Base-by-base conservation (phyloP, 30 jellyfish, hydroid and myxozoan genomes). In the Pseudorhiza aurosa region DNA sequence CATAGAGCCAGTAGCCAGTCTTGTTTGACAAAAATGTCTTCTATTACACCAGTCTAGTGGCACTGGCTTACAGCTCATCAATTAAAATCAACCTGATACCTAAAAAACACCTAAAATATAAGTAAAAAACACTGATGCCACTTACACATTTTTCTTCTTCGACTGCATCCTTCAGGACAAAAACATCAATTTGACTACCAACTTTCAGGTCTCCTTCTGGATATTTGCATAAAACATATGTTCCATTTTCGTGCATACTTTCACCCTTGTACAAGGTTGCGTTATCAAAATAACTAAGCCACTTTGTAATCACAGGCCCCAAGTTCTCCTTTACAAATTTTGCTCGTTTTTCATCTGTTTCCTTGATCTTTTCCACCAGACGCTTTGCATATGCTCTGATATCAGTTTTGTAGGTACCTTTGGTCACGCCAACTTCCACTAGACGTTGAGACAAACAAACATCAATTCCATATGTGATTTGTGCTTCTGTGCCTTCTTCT, bases 111-210 rank as follows among this genome's bases (percentile, higher is more conserved):
- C n/a, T 3, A 3, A 49, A 14, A 14, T 15, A 2, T 12, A 2
- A 15, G 63, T 49, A 49, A n/a, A 49, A 14, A 14, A 12, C n/a
- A 49, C 0, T 11, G n/a, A 30, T 2, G 15, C 24, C 27, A 63
- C 89, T 77, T 77, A 77, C 89, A 8, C 46, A 19, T 77, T 77
- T 77, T 30, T 77, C 89, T 49, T 62, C 75, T 40, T 37, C 82
- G n/a, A 77, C 62, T 3, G 82, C 81, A 77, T 77, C 89, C 43
- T 77, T 77, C 55, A 68, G 57, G 51, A 77, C 67, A 12, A 9
- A 77, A n/a, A 77, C 75, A 60, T 77, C 89, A 60, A 77, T 37
- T 32, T 43, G 47, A 11, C 65, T 26, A 6, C 89, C 89, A 44
- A 77, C 32, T 1, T 18, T n/a, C 32, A 64, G 45, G 1, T 77